A percentile compares a stretch with the other conserved stretches of the same genome.
These are phyloP conservation scores for Liolophura sinensis DNA, from an alignment of 1,140 invertebrate species.

Conservation along the genomic window DNA sequence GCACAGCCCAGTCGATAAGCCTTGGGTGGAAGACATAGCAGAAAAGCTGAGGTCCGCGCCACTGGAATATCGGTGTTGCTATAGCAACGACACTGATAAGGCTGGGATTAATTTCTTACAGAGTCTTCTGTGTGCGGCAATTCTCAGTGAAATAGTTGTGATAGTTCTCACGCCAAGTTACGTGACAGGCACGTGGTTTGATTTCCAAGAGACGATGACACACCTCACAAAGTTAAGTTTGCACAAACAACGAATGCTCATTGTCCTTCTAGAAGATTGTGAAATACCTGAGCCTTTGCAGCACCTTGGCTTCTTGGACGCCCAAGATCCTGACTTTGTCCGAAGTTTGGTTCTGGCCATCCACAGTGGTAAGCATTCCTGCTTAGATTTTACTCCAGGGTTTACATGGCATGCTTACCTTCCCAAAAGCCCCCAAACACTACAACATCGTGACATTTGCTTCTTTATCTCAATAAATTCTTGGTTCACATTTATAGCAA, in stretches of 20 bases:
- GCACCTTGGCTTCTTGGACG: slow-evolving; percentile 35
- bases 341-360: not conserved
- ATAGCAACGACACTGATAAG: slow-evolving; percentile 17
- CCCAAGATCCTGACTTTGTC: slow-evolving; percentile 39
- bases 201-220: slow-evolving; percentile 42
- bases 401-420: too few relatives aligned
- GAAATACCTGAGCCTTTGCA: slow-evolving; percentile 43
- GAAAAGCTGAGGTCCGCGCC: slow-evolving; percentile 37
- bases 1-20: slow-evolving; percentile 38
- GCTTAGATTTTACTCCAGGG: too few relatives aligned
- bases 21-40: slow-evolving; percentile 42
- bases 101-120: slow-evolving; percentile 26
- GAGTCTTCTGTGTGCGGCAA: slow-evolving; percentile 44
- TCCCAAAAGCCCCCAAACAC: too few relatives aligned
- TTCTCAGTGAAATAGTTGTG: slow-evolving; percentile 50
- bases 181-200: slow-evolving; percentile 37
- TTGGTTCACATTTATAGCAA: too few relatives aligned
- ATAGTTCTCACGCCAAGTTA: slow-evolving; percentile 41
- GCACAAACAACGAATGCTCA: slow-evolving; percentile 44
- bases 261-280: slow-evolving; percentile 42
- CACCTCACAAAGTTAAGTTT: slow-evolving; percentile 42
- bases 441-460: too few relatives aligned
- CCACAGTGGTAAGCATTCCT: too few relatives aligned
- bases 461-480: too few relatives aligned
- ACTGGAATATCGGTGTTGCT: slow-evolving; percentile 42